phyloP scores from a whole-genome alignment of 2,797 vertebrate species.

The Erpetoichthys calabaricus region DNA sequence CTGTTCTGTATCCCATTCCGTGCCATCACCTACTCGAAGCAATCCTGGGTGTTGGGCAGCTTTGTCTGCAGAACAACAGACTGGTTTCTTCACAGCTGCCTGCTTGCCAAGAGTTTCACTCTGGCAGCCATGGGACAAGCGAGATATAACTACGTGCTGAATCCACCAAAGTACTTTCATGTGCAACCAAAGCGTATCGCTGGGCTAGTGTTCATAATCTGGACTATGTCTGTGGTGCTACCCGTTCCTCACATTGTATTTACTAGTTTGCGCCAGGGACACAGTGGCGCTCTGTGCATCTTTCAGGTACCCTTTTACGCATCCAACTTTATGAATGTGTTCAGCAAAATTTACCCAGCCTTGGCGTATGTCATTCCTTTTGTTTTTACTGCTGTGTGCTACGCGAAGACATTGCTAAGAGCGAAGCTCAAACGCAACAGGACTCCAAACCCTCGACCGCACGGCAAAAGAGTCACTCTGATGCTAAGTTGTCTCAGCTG shows the following conservation, averaged over 20 bases:
- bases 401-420: conserved; percentile 41
- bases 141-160: conserved; percentile 29
- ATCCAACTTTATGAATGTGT: conserved; percentile 46
- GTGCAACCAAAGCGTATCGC: conserved; percentile 31
- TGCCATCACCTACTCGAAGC: conserved; percentile 46
- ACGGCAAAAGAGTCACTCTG: conserved; percentile 36
- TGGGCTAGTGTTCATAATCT: conserved; percentile 29
- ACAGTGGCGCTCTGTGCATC: conserved; percentile 30
- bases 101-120: conserved; percentile 51
- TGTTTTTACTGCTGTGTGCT: conserved; percentile 36
- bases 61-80: conserved; percentile 52
- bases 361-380: conserved; percentile 38
- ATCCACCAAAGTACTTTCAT: conserved; percentile 16
- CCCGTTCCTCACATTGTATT: conserved; percentile 51
- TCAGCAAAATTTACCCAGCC: conserved; percentile 52
- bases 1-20: conserved; percentile 48
- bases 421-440: conserved; percentile 30
- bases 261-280: conserved; percentile 23
- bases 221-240: conserved; percentile 39
- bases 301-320: conserved; percentile 37
- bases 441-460: conserved; percentile 25
- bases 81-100: conserved; percentile 59
- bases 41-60: conserved; percentile 48
- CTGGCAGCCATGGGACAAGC: conserved; percentile 43
- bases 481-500: conserved; percentile 43